Percentiles rank a stretch among this genome's conserved stretches.
Conservation (phyloP, 2,113 vertebrate species). For the Chaetura pelagica region DNA sequence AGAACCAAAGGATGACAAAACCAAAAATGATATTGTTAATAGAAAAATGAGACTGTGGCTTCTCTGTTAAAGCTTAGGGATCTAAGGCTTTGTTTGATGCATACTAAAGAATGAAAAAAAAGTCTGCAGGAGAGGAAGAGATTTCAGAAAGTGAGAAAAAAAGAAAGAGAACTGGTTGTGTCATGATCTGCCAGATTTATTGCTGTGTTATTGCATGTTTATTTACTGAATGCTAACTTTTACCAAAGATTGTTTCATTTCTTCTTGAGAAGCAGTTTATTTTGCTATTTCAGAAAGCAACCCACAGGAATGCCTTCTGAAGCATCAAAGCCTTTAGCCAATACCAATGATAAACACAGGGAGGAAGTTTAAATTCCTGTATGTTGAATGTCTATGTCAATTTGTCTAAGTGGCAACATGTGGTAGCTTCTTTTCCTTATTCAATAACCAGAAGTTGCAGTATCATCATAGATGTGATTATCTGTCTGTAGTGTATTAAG, state of each 20-base stretch:
- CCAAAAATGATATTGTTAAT: neutral
- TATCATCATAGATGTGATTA: neutral
- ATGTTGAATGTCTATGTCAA: neutral
- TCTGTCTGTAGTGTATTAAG: neutral
- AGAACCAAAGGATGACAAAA: neutral
- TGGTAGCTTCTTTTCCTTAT: neutral
- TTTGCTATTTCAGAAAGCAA: neutral
- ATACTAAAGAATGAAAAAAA: slow-evolving; percentile 15
- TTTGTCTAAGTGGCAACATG: neutral
- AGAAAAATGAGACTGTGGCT: slow-evolving; percentile 28
- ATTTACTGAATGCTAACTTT: slow-evolving; percentile 23
- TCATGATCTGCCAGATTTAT: slow-evolving; percentile 1
- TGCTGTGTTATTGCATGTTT: neutral
- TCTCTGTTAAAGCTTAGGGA: slow-evolving; percentile 6
- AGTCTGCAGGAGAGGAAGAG: neutral
- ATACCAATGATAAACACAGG: neutral
- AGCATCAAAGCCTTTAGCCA: neutral
- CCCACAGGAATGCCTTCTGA: slow-evolving; percentile 1
- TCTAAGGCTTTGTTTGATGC: slow-evolving; percentile 13
- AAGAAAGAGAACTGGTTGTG: neutral
- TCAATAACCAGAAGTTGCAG: neutral
- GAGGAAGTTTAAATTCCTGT: neutral
- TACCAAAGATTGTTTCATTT: neutral
- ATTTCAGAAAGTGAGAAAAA: neutral
- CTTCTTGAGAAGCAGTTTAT: slow-evolving; percentile 4